These are phyloP conservation scores for Schlechtendalia chinensis DNA, from an alignment of 1,140 invertebrate genomes.

Conservation along the genomic window DNA sequence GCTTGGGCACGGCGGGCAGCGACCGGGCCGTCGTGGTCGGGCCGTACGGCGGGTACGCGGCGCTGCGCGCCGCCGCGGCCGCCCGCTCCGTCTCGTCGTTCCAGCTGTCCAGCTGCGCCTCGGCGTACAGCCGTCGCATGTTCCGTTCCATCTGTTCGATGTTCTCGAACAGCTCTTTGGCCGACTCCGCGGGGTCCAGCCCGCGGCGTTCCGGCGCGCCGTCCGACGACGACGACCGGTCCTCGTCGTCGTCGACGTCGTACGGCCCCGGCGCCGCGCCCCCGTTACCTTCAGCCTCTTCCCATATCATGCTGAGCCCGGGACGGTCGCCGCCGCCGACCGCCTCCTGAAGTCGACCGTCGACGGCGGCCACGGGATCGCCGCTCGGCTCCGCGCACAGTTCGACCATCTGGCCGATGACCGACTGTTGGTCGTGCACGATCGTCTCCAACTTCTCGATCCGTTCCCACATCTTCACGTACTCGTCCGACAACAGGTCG, in stretches of 20 bases:
- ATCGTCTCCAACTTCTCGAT: constrained; percentile 87
- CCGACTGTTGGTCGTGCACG: constrained; percentile 83
- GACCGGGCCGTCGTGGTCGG: constrained; percentile 13
- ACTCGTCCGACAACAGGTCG: constrained; percentile 86
- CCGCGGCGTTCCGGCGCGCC: neutral
- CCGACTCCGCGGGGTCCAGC: constrained; percentile 23
- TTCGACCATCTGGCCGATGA: constrained; percentile 84
- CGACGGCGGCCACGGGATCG: neutral
- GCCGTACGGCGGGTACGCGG: constrained; percentile 11
- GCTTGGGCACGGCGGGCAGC: constrained; percentile 11
- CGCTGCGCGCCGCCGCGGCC: constrained; percentile 13
- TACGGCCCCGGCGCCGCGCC: too few species aligned
- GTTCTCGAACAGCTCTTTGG: constrained; percentile 28
- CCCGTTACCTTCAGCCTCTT: constrained; percentile 60
- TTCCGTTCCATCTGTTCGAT: constrained; percentile 59
- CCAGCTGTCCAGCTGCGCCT: constrained; percentile 69
- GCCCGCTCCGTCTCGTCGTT: constrained; percentile 58
- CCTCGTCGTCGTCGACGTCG: neutral
- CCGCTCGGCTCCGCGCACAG: constrained; percentile 61
- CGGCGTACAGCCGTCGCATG: constrained; percentile 66
- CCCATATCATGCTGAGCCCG: constrained; percentile 76
- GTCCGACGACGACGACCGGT: neutral
- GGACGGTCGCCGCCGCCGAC: constrained; percentile 57
- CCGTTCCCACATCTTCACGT: constrained; percentile 90
- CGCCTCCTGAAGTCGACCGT: constrained; percentile 54